phyloP scores from a whole-genome alignment of 2,113 vertebrate genomes.

The Microcebus murinus region DNA sequence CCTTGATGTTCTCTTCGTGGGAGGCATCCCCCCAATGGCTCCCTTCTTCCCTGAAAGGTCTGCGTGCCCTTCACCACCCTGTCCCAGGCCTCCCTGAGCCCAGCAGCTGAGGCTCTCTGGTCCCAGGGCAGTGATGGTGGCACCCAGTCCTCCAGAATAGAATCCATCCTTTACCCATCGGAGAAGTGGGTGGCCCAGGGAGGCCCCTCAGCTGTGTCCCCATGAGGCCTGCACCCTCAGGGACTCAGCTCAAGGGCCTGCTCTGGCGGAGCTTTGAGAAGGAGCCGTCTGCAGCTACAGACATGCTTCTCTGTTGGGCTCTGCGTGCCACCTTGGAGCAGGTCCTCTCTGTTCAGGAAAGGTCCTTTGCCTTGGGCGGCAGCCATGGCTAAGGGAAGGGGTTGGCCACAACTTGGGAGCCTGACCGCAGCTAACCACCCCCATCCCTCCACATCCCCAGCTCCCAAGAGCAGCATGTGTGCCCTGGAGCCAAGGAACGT shows the following conservation, averaged over 20 bases:
- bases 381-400: background rate
- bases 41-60: background rate
- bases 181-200: background rate
- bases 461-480: background rate
- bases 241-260: too few species aligned
- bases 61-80: background rate
- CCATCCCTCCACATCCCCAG: too few species aligned
- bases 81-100: background rate
- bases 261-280: background rate
- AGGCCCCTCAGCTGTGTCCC: background rate
- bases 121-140: background rate
- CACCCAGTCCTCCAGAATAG: background rate
- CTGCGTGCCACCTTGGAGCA: accelerated
- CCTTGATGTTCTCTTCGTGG: background rate
- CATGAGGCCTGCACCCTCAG: background rate
- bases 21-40: background rate
- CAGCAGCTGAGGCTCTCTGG: background rate
- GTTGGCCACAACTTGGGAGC: background rate
- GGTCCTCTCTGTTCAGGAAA: background rate
- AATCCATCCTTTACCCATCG: background rate
- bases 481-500: background rate
- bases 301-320: background rate
- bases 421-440: background rate
- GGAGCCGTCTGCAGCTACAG: background rate
- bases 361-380: background rate